Evolutionary conservation across 2,797 vertebrate species (phyloP).

Genomic region (Phoxinus dragarum): DNA sequence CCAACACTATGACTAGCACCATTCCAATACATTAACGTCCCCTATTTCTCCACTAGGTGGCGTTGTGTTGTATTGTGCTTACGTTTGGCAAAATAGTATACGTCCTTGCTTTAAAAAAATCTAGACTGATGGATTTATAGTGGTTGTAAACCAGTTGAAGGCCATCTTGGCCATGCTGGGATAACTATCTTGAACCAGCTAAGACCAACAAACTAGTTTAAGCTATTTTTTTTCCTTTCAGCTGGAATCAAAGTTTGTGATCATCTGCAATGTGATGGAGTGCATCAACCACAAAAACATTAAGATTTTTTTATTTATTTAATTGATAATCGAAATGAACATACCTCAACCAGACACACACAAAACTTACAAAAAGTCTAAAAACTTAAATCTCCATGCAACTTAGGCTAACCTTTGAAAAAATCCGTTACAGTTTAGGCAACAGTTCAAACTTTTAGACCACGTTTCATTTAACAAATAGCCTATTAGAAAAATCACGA

Average conservation of each 20-base stretch:
- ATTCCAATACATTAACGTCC: neutral
- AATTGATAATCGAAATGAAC: neutral
- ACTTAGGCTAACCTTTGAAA: neutral
- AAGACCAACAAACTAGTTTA: neutral
- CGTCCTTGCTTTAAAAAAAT: neutral
- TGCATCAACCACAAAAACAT: neutral
- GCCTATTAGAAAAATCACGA: neutral
- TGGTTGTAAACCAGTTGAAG: neutral
- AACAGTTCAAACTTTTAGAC: too few relatives aligned
- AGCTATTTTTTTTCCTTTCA: neutral
- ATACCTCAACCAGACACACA: neutral
- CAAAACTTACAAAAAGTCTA: too few relatives aligned
- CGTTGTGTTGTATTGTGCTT: slow-evolving; percentile 30
- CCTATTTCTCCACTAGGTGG: slow-evolving; percentile 11
- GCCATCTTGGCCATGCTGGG: neutral
- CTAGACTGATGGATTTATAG: neutral
- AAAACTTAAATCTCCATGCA: neutral
- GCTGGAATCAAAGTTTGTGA: neutral
- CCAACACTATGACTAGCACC: neutral
- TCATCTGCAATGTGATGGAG: neutral
- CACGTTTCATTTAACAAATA: neutral
- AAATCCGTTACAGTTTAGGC: neutral
- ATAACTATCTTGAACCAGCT: neutral
- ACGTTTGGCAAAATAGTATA: neutral
- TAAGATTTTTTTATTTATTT: neutral